These are phyloP conservation scores for Cettia cetti DNA, from an alignment of 2,113 vertebrate genomes.

Conservation along the genomic window DNA sequence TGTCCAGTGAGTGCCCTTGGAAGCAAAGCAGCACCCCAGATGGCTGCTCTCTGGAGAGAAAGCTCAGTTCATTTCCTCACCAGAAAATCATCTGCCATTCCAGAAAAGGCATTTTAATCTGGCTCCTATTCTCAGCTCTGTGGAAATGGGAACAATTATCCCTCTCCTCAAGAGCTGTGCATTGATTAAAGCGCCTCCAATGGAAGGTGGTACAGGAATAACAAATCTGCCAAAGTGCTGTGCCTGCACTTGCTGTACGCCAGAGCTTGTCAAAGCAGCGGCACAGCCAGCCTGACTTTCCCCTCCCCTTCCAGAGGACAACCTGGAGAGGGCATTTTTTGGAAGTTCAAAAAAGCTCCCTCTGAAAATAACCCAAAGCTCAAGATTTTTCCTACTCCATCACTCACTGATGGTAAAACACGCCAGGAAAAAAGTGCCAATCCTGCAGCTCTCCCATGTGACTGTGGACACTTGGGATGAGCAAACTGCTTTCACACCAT, in stretches of 20 bases:
- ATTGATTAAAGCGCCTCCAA: neutral
- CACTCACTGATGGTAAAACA: neutral
- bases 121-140: neutral
- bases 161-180: neutral
- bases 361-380: neutral
- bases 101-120: neutral
- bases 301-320: neutral
- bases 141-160: neutral
- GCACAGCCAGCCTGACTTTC: neutral
- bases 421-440: neutral
- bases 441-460: neutral
- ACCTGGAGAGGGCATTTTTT: neutral
- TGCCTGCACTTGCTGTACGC: neutral
- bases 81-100: neutral
- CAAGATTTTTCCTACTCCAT: neutral
- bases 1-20: neutral
- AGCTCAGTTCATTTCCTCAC: neutral
- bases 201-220: neutral
- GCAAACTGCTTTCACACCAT: neutral
- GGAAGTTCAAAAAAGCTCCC: accelerated
- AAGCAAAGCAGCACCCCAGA: neutral
- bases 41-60: neutral
- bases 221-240: neutral
- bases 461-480: neutral
- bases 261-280: neutral